These are phyloP conservation scores for Alauda arvensis DNA, from an alignment of 2,797 vertebrate species.

Conservation along the genomic window DNA sequence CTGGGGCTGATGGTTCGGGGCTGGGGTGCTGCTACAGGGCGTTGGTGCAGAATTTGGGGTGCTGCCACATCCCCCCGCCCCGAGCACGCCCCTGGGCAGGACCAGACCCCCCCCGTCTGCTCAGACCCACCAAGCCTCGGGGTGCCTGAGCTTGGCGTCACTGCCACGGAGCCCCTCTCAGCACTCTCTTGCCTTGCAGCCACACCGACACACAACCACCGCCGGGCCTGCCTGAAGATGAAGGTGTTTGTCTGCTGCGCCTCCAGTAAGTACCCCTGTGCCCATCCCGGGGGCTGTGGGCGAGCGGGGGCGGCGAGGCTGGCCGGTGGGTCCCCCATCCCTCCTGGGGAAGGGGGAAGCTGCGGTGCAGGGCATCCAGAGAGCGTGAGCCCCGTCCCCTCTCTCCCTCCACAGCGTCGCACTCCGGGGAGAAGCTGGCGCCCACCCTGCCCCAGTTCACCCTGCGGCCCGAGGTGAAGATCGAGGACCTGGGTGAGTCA, in stretches of 20 bases:
- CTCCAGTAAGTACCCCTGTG: slow-evolving; percentile 76
- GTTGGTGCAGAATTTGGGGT: neutral
- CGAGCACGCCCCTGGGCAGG: accelerated
- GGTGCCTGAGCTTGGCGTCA: neutral
- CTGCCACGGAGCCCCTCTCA: neutral
- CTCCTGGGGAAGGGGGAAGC: neutral
- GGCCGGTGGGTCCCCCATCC: neutral
- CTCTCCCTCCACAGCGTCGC: slow-evolving; percentile 77
- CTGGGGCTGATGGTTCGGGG: neutral
- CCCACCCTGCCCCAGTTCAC: slow-evolving; percentile 92
- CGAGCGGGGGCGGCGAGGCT: neutral
- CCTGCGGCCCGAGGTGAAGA: slow-evolving; percentile 91
- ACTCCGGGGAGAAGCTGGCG: slow-evolving; percentile 82
- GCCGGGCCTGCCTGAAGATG: slow-evolving; percentile 90
- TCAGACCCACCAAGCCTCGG: neutral
- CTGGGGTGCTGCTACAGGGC: neutral
- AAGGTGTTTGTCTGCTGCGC: slow-evolving; percentile 94
- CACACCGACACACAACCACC: slow-evolving; percentile 89
- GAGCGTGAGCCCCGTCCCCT: neutral
- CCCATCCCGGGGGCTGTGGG: neutral
- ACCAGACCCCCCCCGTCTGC: too few species aligned
- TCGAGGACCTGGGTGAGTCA: slow-evolving; percentile 90
- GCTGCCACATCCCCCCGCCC: neutral
- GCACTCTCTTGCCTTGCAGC: slow-evolving; percentile 64
- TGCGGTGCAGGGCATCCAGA: neutral